Percentiles rank a stretch among this genome's conserved stretches.
Evolutionary conservation across 2,888 invertebrate genomes (phyloP).

Genomic region (Pristionchus arcanus): DNA sequence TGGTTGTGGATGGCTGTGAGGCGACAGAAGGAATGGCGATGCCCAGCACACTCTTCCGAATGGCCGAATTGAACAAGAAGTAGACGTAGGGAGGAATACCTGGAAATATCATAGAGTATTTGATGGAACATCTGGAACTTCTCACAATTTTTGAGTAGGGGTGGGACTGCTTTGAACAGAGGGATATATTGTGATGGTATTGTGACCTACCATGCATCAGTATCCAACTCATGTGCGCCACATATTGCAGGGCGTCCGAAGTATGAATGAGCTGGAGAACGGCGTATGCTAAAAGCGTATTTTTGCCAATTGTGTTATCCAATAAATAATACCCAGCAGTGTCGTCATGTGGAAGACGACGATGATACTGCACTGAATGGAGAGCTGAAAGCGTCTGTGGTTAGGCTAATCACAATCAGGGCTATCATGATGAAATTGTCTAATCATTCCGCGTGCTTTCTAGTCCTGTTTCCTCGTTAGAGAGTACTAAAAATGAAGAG

Average conservation of each 20-base stretch:
- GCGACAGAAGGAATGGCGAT: background rate
- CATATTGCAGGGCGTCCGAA: background rate
- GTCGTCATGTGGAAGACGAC: conserved; percentile 16
- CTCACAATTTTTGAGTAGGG: no score
- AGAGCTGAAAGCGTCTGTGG: background rate
- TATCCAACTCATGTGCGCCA: background rate
- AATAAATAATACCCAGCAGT: background rate
- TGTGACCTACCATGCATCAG: background rate
- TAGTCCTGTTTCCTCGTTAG: no score
- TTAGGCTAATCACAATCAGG: background rate
- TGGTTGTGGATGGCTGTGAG: background rate
- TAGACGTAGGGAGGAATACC: background rate
- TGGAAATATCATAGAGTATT: background rate
- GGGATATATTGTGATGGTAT: no score
- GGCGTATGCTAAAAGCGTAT: background rate
- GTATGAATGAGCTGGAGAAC: background rate
- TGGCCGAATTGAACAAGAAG: conserved; percentile 1
- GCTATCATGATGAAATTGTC: no score
- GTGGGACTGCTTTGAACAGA: no score
- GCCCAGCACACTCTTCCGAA: background rate
- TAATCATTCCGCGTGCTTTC: no score
- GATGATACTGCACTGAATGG: conserved; percentile 9
- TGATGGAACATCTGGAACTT: background rate
- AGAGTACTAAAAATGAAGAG: no score
- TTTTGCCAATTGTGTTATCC: background rate